A percentile compares a stretch with the other conserved stretches of the same genome.
phyloP scores from a whole-genome alignment of 2,888 invertebrate genomes.

The Drosophila silvestris region DNA sequence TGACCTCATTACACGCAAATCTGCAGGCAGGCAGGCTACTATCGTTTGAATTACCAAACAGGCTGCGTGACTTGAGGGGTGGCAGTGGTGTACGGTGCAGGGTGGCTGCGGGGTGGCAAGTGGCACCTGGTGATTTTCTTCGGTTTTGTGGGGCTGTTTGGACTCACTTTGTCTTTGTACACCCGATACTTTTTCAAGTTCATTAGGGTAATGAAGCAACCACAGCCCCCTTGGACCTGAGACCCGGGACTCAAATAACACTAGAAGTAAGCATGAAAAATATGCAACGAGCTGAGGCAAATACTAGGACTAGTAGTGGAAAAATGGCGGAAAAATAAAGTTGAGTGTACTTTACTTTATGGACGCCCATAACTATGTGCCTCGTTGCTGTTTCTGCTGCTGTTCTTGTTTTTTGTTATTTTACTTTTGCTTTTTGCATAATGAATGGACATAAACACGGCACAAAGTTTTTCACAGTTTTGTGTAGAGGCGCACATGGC shows the following conservation, averaged over 20 bases:
- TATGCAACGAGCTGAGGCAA: constrained; percentile 26
- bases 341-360: constrained; percentile 67
- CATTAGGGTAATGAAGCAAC: constrained; percentile 81
- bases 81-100: no score
- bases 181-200: constrained; percentile 80
- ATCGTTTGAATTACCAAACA: constrained; percentile 42
- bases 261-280: constrained; percentile 20
- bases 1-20: constrained; percentile 79
- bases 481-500: constrained; percentile 58
- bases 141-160: constrained; percentile 35
- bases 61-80: background rate
- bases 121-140: constrained; percentile 73
- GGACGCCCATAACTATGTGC: constrained; percentile 62
- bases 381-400: constrained; percentile 31
- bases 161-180: constrained; percentile 67
- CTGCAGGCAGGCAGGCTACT: constrained; percentile 51
- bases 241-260: constrained; percentile 15
- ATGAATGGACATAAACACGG: constrained; percentile 73
- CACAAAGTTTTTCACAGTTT: constrained; percentile 55
- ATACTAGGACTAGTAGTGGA: constrained; percentile 8
- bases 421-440: constrained; percentile 72
- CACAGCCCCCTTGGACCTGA: constrained; percentile 42
- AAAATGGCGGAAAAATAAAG: constrained; percentile 50
- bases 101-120: background rate
- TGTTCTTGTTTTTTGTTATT: background rate